phyloP scores from a whole-genome alignment of 2,888 invertebrate genomes.

The Sphaerophoria rueppellii region DNA sequence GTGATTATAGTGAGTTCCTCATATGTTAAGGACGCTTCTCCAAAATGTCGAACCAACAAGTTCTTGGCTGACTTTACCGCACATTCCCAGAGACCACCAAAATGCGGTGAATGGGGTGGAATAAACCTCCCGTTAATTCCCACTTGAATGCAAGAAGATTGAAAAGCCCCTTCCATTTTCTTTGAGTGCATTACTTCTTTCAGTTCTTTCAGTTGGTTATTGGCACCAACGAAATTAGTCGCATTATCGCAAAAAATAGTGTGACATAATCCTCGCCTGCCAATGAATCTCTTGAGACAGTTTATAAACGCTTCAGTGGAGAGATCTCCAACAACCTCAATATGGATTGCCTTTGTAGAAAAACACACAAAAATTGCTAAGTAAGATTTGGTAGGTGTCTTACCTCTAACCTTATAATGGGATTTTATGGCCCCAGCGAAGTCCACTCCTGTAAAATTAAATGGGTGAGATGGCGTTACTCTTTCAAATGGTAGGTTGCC shows the following conservation, averaged over 20 bases:
- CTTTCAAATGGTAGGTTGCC: constrained; percentile 10
- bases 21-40: constrained; percentile 14
- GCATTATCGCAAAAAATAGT: not conserved
- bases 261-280: constrained; percentile 1
- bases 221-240: not conserved
- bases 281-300: constrained; percentile 10
- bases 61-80: constrained; percentile 16
- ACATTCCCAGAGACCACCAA: constrained; percentile 12
- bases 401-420: not conserved
- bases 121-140: constrained; percentile 7
- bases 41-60: not conserved
- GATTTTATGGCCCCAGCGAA: constrained; percentile 2
- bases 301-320: not conserved
- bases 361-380: not conserved
- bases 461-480: constrained; percentile 21
- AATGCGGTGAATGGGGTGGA: not conserved
- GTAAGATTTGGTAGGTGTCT: not conserved
- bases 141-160: constrained; percentile 8
- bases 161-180: not conserved
- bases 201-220: not conserved
- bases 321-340: constrained; percentile 15
- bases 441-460: not conserved
- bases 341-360: too few relatives aligned
- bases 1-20: constrained; percentile 8
- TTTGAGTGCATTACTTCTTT: constrained; percentile 5